These are phyloP conservation scores for Porites cylindrica DNA, from an alignment of 92 coral and sea anemone genomes.

Conservation along the genomic window DNA sequence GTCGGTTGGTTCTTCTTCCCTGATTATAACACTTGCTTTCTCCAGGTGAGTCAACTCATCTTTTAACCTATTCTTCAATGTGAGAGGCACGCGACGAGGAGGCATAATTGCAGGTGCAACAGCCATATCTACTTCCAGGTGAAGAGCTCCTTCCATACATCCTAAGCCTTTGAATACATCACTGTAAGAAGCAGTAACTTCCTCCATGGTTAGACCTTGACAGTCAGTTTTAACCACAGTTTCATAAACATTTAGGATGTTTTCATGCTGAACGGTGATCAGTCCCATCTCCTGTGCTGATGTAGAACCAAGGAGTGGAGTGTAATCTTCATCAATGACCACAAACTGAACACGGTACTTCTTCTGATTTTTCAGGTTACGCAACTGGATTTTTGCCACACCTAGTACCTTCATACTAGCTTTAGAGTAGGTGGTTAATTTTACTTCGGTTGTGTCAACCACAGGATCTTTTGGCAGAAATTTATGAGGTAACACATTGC, in stretches of 20 bases:
- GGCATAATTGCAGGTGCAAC: conserved; percentile 20
- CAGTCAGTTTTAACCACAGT: background rate
- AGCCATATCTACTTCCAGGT: conserved; percentile 7
- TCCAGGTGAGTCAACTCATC: conserved; percentile 26
- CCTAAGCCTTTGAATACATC: conserved; percentile 33
- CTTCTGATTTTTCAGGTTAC: conserved; percentile 25
- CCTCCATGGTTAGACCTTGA: conserved; percentile 30
- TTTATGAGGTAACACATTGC: conserved; percentile 45
- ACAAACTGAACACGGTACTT: conserved; percentile 29
- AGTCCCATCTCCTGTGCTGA: conserved; percentile 43
- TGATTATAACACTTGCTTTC: conserved; percentile 11
- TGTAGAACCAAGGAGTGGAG: conserved; percentile 42
- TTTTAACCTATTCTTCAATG: conserved; percentile 29
- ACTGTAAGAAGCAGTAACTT: conserved; percentile 18
- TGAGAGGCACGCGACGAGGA: conserved; percentile 27
- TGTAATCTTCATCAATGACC: conserved; percentile 42
- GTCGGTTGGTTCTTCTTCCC: conserved; percentile 42
- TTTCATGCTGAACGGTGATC: conserved; percentile 29
- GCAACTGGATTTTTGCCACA: background rate
- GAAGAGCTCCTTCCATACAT: conserved; percentile 31
- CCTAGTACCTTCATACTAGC: conserved; percentile 26
- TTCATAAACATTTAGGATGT: background rate
- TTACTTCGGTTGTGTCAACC: conserved; percentile 1
- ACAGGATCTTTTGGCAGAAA: conserved; percentile 17
- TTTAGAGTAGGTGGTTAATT: conserved; percentile 34